phyloP scores from a whole-genome alignment of 2,113 vertebrate species.

The Cephalopterus ornatus region DNA sequence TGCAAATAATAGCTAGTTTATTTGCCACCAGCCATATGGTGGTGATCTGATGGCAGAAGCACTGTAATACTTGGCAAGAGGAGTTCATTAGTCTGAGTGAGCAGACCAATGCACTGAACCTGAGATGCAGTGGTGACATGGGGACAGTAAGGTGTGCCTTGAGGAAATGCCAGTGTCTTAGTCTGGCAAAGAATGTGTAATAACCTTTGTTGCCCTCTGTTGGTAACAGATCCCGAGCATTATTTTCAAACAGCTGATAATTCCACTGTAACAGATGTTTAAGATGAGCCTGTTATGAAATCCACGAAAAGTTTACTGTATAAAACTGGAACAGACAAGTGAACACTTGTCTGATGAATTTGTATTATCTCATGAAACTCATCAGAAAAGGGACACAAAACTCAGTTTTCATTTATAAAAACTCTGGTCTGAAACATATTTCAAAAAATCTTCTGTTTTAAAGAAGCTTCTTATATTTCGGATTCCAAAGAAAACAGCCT shows the following conservation, averaged over 20 bases:
- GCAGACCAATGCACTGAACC: neutral
- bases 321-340: neutral
- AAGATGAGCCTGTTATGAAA: neutral
- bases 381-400: neutral
- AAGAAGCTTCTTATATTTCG: neutral
- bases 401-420: neutral
- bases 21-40: conserved; percentile 67
- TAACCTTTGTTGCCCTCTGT: neutral
- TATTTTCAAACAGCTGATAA: neutral
- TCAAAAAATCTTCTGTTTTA: neutral
- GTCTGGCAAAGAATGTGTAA: neutral
- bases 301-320: neutral
- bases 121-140: neutral
- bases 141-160: neutral
- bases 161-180: neutral
- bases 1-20: conserved; percentile 75
- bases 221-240: neutral
- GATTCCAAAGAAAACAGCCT: neutral
- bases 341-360: neutral
- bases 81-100: neutral
- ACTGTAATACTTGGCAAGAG: neutral
- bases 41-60: neutral
- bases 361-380: neutral
- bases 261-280: neutral
- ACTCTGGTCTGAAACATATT: neutral